Base-by-base conservation (phyloP, 2,113 vertebrate genomes). In the Pontoporia blainvillei region DNA sequence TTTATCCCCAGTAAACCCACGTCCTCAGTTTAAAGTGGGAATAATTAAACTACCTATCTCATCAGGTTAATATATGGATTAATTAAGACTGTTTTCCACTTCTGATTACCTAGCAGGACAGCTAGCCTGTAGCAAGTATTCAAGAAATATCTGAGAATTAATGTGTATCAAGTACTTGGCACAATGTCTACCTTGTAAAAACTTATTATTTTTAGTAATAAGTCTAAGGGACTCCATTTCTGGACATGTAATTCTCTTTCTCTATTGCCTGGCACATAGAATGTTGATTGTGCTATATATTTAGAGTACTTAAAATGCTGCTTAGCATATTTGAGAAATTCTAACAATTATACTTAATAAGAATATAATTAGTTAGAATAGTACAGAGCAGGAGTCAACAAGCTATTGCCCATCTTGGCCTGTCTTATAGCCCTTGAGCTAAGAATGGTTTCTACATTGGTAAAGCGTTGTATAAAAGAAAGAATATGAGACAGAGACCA, bases 271-370 rank as follows among this genome's bases (percentile, higher is more conserved):
- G 15, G 34, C 41, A 84, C 36, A 83, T 46, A 66, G 20, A 83
- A 52, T 66, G 29, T 76, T 92, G 29, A 79, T 10, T 71, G 29
- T 86, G 10, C 46, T 82, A 0, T n/a, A 34, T 87, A 31, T 90
- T 86, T 94, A 69, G 67, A 72, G 23, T 52, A 71, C 52, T 93
- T 59, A 95, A 46, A 95, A 72, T 91, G 29, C 34, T 93, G 27
- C 11, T 96, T 3, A 62, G 20, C 23, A 61, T 73, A 41, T 84
- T 66, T 93, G 81, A 86, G 31, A 93, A 82, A 61, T 71, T 71
- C 36, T 89, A 7, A 41, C 41, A 52, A 79, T 54, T 81, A 67
- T 44, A 71, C 25, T 82, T 49, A 57, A 3, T 62, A 39, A 59
- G 36, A 67, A 93, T 57, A 54, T 88, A 86, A 39, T 71, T 44